These are phyloP conservation scores for Frankliniella intonsa DNA, from an alignment of 2,888 invertebrate genomes.

Conservation along the genomic window DNA sequence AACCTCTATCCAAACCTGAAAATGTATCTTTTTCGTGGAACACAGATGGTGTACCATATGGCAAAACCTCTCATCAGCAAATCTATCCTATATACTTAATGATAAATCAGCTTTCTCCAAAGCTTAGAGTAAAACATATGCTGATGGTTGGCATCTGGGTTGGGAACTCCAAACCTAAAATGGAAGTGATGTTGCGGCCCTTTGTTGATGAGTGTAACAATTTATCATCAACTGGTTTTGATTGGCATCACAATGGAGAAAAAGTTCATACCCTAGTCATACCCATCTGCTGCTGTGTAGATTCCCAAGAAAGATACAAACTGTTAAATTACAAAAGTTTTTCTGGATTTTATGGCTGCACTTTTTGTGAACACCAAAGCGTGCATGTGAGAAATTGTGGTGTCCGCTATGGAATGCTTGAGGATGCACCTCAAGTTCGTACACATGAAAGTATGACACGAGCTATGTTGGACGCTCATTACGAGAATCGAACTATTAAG, in stretches of 20 bases:
- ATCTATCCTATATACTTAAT: background rate
- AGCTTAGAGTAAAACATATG: background rate
- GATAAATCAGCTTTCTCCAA: background rate
- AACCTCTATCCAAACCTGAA: background rate
- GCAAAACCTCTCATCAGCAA: background rate
- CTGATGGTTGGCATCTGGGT: background rate
- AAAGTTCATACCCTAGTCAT: background rate
- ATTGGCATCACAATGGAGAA: too few species aligned
- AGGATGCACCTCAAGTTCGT: background rate
- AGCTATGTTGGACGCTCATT: background rate
- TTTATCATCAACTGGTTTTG: too few species aligned
- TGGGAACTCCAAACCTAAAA: background rate
- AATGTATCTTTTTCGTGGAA: background rate
- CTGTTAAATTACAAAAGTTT: background rate
- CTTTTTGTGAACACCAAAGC: background rate
- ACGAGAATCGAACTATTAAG: background rate
- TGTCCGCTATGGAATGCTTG: background rate
- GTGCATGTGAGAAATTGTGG: background rate
- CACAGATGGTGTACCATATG: background rate
- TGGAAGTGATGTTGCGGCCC: background rate
- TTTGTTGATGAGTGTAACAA: background rate
- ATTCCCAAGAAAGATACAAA: background rate
- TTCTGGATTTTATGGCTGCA: background rate
- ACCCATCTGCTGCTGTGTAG: background rate
- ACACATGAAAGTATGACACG: background rate